phyloP scores from a whole-genome alignment of 2,113 vertebrate species.

The Parus major region DNA sequence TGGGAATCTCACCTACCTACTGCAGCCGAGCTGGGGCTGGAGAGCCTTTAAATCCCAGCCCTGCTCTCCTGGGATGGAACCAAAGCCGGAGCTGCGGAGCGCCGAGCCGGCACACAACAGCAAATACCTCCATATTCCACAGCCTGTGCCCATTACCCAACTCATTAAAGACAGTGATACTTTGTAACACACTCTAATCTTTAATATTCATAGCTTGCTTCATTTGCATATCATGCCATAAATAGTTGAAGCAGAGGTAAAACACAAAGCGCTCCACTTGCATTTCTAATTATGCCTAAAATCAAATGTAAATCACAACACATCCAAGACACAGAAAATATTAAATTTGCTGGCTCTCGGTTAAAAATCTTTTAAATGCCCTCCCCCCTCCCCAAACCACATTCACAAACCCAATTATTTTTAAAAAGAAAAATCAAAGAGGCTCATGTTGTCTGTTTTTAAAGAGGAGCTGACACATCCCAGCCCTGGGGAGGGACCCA shows the following conservation, averaged over 20 bases:
- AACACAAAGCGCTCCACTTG: slow-evolving; percentile 77
- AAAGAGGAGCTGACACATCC: neutral
- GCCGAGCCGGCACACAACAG: neutral
- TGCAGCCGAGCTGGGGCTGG: neutral
- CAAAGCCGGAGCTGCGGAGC: neutral
- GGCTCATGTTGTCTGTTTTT: accelerated
- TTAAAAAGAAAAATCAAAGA: neutral
- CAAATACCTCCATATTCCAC: neutral
- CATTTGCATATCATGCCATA: slow-evolving; percentile 81
- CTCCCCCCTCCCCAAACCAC: accelerated
- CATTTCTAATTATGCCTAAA: slow-evolving; percentile 80
- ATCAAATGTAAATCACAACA: slow-evolving; percentile 76
- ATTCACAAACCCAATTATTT: neutral
- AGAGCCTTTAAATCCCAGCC: neutral
- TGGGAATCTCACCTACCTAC: neutral
- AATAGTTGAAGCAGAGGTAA: slow-evolving; percentile 78
- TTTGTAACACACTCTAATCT: slow-evolving; percentile 46
- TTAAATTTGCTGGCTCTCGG: slow-evolving; percentile 45
- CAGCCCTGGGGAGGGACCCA: neutral
- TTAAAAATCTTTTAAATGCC: neutral
- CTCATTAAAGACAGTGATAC: slow-evolving; percentile 49
- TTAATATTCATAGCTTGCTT: slow-evolving; percentile 75
- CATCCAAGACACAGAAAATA: slow-evolving; percentile 51
- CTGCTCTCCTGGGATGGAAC: slow-evolving; percentile 14
- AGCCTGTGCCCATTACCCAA: slow-evolving; percentile 34